These are phyloP conservation scores for Steinernema carpocapsae DNA, from an alignment of 2,888 invertebrate species.

Conservation along the genomic window DNA sequence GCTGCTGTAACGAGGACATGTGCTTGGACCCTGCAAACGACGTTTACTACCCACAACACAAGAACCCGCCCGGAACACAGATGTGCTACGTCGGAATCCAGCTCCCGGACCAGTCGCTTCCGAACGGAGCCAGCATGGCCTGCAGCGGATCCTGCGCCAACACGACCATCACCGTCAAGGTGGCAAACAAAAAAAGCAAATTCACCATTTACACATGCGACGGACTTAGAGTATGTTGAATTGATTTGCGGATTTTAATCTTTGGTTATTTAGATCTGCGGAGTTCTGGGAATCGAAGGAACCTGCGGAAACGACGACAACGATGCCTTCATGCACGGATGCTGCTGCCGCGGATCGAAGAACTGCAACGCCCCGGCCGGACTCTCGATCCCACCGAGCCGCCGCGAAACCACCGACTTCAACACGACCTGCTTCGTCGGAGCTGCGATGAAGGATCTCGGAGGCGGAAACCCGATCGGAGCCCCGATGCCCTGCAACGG, in stretches of 20 bases:
- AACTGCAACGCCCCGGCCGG: slow-evolving; percentile 37
- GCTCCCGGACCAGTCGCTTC: not conserved
- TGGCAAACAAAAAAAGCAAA: too few relatives aligned
- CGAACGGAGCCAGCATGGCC: slow-evolving; percentile 24
- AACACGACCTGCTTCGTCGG: slow-evolving; percentile 35
- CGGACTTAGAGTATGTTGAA: slow-evolving; percentile 17
- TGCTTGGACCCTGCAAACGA: slow-evolving; percentile 20
- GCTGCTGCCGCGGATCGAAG: slow-evolving; percentile 33
- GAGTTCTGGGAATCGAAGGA: slow-evolving; percentile 23
- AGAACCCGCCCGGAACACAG: not conserved
- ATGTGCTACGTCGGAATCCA: slow-evolving; percentile 32
- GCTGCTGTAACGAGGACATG: slow-evolving; percentile 29
- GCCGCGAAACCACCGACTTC: slow-evolving; percentile 13
- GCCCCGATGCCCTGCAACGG: slow-evolving; percentile 23
- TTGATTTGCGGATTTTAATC: too few relatives aligned
- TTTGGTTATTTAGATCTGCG: too few relatives aligned
- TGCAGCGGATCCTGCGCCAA: slow-evolving; percentile 36
- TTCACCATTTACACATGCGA: slow-evolving; percentile 37
- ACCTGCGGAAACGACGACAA: not conserved
- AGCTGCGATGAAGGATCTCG: not conserved
- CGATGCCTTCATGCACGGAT: slow-evolving; percentile 15
- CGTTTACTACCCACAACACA: slow-evolving; percentile 15
- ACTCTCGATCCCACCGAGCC: slow-evolving; percentile 30
- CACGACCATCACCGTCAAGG: slow-evolving; percentile 10
- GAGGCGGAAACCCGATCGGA: slow-evolving; percentile 26